Conservation (phyloP, 1,140 invertebrate species). For the Bombus terrestris region DNA sequence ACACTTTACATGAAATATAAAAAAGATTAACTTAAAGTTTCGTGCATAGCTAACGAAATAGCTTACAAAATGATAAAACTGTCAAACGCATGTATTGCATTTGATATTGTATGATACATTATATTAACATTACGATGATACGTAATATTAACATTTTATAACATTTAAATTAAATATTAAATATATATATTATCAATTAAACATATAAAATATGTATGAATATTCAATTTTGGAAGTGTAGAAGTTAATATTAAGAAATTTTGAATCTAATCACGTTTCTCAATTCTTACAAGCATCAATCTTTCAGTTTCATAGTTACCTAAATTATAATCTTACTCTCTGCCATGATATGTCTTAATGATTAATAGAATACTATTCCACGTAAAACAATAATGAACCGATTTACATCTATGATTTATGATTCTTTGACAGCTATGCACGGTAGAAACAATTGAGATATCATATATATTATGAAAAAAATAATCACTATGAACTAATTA, state of each 20-base stretch:
- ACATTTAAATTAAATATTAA: too few relatives aligned
- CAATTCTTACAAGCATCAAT: neutral
- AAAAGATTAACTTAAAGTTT: neutral
- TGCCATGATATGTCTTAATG: neutral
- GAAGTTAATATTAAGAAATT: neutral
- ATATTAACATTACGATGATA: too few relatives aligned
- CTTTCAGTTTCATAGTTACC: neutral
- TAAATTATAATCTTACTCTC: neutral
- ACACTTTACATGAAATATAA: neutral
- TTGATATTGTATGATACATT: too few relatives aligned
- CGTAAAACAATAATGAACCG: neutral
- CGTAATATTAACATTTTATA: too few relatives aligned
- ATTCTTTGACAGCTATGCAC: neutral
- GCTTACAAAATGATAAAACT: neutral
- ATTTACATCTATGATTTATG: neutral
- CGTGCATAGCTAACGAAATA: neutral
- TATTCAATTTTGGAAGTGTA: neutral
- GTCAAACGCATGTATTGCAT: too few relatives aligned
- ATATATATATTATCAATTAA: too few relatives aligned
- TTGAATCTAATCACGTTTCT: neutral
- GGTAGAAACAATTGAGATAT: neutral
- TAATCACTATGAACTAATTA: neutral
- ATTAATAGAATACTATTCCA: neutral
- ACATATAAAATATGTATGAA: too few relatives aligned
- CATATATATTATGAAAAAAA: neutral